Conservation (phyloP, 2,113 vertebrate genomes). For the Aspiorhynchus laticeps region DNA sequence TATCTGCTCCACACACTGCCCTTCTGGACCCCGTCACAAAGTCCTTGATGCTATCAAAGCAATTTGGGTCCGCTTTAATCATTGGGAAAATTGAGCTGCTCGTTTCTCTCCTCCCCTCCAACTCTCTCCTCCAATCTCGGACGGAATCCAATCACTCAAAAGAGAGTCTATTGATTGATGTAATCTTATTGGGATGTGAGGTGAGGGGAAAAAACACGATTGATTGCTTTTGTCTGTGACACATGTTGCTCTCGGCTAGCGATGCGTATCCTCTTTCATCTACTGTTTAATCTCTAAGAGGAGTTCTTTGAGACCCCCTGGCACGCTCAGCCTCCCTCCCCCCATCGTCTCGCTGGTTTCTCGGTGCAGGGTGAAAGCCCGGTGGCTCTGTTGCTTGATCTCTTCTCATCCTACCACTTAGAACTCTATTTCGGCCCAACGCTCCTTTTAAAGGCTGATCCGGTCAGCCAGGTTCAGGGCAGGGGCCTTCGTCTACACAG, state of each 20-base stretch:
- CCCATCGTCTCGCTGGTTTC: not conserved
- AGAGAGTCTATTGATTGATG: conserved; percentile 82
- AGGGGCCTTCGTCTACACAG: not conserved
- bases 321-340: not conserved
- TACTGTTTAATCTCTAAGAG: conserved; percentile 70
- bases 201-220: conserved; percentile 69
- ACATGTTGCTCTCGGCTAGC: conserved; percentile 74
- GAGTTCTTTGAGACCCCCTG: conserved; percentile 58
- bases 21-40: conserved; percentile 77
- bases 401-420: too few relatives aligned
- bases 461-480: not conserved
- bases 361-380: conserved; percentile 29
- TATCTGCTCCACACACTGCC: conserved; percentile 71
- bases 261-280: conserved; percentile 76
- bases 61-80: conserved; percentile 84
- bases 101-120: conserved; percentile 53
- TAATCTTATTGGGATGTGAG: conserved; percentile 82
- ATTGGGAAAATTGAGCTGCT: conserved; percentile 79
- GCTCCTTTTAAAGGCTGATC: conserved; percentile 29
- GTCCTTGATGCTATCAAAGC: conserved; percentile 82
- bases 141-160: conserved; percentile 84
- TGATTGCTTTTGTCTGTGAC: conserved; percentile 80
- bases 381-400: conserved; percentile 53
- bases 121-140: conserved; percentile 56
- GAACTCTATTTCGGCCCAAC: conserved; percentile 40